Evolutionary conservation across 2,888 invertebrate species (phyloP).

Genomic region (Diplazon laetatorius): DNA sequence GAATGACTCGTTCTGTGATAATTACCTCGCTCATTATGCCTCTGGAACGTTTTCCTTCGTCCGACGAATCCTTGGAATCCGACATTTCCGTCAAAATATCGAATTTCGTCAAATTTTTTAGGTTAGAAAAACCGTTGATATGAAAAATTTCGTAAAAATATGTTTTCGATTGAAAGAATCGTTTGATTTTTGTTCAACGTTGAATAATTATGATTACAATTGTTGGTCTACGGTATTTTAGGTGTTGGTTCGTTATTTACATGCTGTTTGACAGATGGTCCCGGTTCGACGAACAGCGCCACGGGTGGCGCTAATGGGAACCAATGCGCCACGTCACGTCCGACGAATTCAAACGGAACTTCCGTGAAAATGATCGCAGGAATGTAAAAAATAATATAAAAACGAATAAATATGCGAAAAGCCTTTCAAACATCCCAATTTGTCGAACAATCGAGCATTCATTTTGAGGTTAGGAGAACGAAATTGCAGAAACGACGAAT

Average conservation of each 20-base stretch:
- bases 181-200: too few relatives aligned
- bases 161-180: background rate
- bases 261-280: constrained; percentile 28
- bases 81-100: constrained; percentile 22
- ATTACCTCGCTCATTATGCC: constrained; percentile 69
- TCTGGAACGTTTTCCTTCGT: constrained; percentile 22
- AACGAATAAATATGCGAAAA: too few relatives aligned
- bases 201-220: background rate
- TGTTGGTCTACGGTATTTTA: background rate
- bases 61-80: constrained; percentile 5
- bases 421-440: too few relatives aligned
- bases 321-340: background rate
- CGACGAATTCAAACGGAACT: background rate
- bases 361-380: background rate
- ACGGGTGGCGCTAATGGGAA: constrained; percentile 1
- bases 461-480: too few relatives aligned
- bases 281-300: background rate
- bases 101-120: constrained; percentile 8
- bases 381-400: background rate
- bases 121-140: constrained; percentile 41
- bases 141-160: background rate
- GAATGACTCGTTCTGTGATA: background rate
- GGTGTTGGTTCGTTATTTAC: constrained; percentile 18
- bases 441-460: too few relatives aligned
- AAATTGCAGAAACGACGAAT: too few relatives aligned